Evolutionary conservation across 2,113 vertebrate genomes (phyloP), one percentile per base, ranked within the genome.

Genomic region (Verasper variegatus): DNA sequence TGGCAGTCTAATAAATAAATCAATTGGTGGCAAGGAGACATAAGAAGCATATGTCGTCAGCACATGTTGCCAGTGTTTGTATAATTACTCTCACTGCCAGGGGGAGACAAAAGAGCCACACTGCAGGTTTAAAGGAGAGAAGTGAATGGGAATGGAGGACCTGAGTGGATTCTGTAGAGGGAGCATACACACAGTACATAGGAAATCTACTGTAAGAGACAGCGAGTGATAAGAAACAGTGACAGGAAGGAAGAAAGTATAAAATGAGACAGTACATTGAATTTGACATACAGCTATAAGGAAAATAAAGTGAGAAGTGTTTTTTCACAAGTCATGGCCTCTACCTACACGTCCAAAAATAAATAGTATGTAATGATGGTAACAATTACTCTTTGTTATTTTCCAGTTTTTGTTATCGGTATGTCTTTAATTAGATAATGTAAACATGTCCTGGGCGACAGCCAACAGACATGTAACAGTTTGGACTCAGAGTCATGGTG

Each of bases 131-230:
- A 5, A 68, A 49, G 40, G 11, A 10, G 15, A 69, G 31, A 35
- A 2, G 10, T 42, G 49, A 42, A 52, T 7, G 15, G 52, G 40
- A 1, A 24, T 40, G 9, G 2, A 12, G 1, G 20, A 55, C 49
- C 17, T 73, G 35, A 59, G 51, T 55, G 74, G 81, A 89, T 87
- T 89, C 79, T 80, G 81, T 24, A 78, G 81, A 62, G 69, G 71
- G 66, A 78, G 76, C 68, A 74, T 26, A 83, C 72, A 83, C 37
- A 83, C 51, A 71, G 60, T 57, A 73, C 49, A 68, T 57, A 60
- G 31, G 57, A 40, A 79, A 73, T 68, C 51, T 76, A 77, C 73
- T 70, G 62, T 76, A 70, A 74, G 74, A 81, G 63, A 65, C n/a
- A 73, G 71, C 18, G 64, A 49, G 68, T 68, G 75, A 66, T 74